Conservation (phyloP, 1,140 invertebrate species). For the Drosophila busckii region DNA sequence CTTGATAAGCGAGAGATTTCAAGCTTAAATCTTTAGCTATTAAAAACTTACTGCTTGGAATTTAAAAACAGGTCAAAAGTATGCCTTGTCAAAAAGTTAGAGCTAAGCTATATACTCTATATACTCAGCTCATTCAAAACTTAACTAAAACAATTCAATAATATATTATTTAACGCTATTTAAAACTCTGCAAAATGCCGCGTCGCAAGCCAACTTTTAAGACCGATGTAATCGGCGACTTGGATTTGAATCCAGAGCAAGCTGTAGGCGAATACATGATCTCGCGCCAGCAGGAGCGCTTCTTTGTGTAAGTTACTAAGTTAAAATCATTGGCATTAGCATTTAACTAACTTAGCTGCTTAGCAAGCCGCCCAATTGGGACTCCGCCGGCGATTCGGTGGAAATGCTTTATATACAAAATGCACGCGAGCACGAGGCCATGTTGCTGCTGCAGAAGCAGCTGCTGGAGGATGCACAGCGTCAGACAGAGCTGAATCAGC, state of each 20-base stretch:
- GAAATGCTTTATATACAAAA: slow-evolving; percentile 64
- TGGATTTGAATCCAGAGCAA: slow-evolving; percentile 58
- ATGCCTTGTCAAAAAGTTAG: too few species aligned
- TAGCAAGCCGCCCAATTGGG: slow-evolving; percentile 66
- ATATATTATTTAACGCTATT: neutral
- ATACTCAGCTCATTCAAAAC: too few species aligned
- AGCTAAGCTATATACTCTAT: too few species aligned
- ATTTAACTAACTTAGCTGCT: neutral
- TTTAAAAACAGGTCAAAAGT: too few species aligned
- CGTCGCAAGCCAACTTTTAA: slow-evolving; percentile 57
- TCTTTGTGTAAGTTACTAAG: slow-evolving; percentile 45
- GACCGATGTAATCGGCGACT: slow-evolving; percentile 61
- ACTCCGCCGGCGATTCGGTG: slow-evolving; percentile 54
- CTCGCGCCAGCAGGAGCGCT: slow-evolving; percentile 55
- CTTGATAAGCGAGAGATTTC: too few species aligned
- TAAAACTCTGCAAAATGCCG: slow-evolving; percentile 44
- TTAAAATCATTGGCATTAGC: too few species aligned
- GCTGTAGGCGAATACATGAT: slow-evolving; percentile 46
- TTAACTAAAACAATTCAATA: too few species aligned
- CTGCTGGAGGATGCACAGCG: slow-evolving; percentile 46
- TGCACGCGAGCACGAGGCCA: slow-evolving; percentile 52
- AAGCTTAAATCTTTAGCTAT: too few species aligned
- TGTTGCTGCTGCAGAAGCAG: slow-evolving; percentile 50
- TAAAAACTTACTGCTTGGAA: too few species aligned
- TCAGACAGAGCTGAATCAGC: slow-evolving; percentile 39